These are phyloP conservation scores for Hozukius guyotensis DNA, from an alignment of 2,797 vertebrate species.

Conservation along the genomic window DNA sequence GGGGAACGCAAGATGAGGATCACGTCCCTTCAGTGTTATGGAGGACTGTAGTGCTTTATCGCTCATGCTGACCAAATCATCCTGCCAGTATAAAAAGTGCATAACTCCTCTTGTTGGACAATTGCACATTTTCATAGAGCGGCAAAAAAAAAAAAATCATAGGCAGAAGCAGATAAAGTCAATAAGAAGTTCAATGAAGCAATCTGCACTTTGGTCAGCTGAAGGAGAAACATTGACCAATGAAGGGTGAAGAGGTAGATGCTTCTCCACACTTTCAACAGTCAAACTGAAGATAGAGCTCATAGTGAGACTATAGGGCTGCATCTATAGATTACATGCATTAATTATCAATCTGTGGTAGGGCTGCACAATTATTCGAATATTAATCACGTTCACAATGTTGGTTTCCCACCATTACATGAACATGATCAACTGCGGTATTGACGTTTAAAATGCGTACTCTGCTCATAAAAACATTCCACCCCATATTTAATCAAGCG, in stretches of 20 bases:
- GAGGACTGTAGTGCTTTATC: constrained; percentile 38
- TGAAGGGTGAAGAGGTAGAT: background rate
- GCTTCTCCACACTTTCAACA: background rate
- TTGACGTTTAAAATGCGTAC: too few species aligned
- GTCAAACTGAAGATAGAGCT: background rate
- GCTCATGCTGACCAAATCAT: constrained; percentile 37
- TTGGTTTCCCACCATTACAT: too few species aligned
- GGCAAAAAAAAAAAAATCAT: background rate
- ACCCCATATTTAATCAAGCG: too few species aligned
- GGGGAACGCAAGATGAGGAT: constrained; percentile 42
- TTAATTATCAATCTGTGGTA: background rate
- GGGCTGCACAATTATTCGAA: rapidly evolving
- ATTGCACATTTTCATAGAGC: background rate
- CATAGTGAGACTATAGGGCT: background rate
- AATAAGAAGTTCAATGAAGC: constrained; percentile 17
- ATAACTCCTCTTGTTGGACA: background rate
- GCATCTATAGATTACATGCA: background rate
- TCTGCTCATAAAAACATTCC: too few species aligned
- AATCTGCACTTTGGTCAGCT: background rate
- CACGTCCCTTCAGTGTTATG: constrained; percentile 26
- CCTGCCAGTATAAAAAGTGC: background rate
- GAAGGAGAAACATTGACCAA: background rate
- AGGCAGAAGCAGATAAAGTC: background rate
- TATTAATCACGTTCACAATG: too few species aligned
- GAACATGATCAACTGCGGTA: too few species aligned